A percentile compares a stretch with the other conserved stretches of the same genome.
These are phyloP conservation scores for Apogon hyalosoma DNA, from an alignment of 2,797 vertebrate genomes.

Conservation along the genomic window DNA sequence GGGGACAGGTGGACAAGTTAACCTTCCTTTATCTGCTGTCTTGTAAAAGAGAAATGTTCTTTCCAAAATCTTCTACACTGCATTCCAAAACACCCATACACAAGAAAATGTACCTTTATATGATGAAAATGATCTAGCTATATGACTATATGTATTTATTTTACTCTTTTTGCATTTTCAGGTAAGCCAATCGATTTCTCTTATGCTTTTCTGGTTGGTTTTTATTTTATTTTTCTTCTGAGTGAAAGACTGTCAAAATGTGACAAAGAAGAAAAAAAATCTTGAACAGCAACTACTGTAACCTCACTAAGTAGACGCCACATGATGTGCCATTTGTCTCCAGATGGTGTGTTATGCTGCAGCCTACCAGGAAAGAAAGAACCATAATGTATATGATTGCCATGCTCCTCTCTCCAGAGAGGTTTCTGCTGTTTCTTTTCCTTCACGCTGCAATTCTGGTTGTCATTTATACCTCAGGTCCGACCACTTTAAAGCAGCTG, in stretches of 20 bases:
- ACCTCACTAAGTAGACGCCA: slow-evolving; percentile 76
- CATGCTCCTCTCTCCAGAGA: slow-evolving; percentile 66
- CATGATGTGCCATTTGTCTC: slow-evolving; percentile 53
- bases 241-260: slow-evolving; percentile 70
- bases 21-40: slow-evolving; percentile 73
- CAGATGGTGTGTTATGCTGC: slow-evolving; percentile 43
- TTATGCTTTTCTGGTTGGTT: slow-evolving; percentile 48
- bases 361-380: slow-evolving; percentile 50
- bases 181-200: slow-evolving; percentile 53
- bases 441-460: slow-evolving; percentile 79
- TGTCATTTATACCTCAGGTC: slow-evolving; percentile 87
- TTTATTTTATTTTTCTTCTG: slow-evolving; percentile 47
- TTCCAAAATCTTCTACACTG: slow-evolving; percentile 60
- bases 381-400: slow-evolving; percentile 61
- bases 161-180: slow-evolving; percentile 72
- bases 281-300: slow-evolving; percentile 75
- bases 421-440: slow-evolving; percentile 41
- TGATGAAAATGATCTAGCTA: slow-evolving; percentile 52
- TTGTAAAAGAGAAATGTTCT: slow-evolving; percentile 54
- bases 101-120: slow-evolving; percentile 72
- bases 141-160: slow-evolving; percentile 79
- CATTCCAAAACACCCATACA: slow-evolving; percentile 71
- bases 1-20: slow-evolving; percentile 83
- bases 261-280: slow-evolving; percentile 47
- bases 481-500: slow-evolving; percentile 84